phyloP scores from a whole-genome alignment of 2,888 invertebrate genomes.

The Heliconius erato region DNA sequence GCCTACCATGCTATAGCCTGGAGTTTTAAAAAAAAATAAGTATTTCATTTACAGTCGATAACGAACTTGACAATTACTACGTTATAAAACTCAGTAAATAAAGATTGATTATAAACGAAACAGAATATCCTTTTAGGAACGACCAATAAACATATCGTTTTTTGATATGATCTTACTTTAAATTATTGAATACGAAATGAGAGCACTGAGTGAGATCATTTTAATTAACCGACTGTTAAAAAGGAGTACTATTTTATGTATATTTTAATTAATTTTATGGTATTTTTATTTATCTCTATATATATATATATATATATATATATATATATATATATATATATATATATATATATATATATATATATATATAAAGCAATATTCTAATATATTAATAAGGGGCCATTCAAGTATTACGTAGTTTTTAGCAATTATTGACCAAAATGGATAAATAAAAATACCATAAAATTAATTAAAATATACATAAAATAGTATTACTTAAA shows the following conservation, averaged over 20 bases:
- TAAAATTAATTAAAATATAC: too few species aligned
- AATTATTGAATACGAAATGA: conserved; percentile 12
- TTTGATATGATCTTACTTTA: conserved; percentile 25
- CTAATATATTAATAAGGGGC: too few species aligned
- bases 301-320: too few species aligned
- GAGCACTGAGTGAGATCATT: neutral
- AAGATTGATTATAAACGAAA: conserved; percentile 18
- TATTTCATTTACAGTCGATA: conserved; percentile 1
- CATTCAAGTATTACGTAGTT: too few species aligned
- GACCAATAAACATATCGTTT: conserved; percentile 12
- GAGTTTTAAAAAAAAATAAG: neutral
- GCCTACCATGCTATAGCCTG: neutral
- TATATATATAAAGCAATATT: too few species aligned
- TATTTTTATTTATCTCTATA: too few species aligned
- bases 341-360: too few species aligned
- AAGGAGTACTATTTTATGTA: neutral
- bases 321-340: too few species aligned
- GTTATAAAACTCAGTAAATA: neutral
- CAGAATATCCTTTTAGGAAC: conserved; percentile 14
- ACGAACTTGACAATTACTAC: conserved; percentile 9
- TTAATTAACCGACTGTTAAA: conserved; percentile 4
- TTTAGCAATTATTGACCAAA: too few species aligned
- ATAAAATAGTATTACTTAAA: too few species aligned
- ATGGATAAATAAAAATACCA: too few species aligned
- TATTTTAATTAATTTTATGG: neutral